Evolutionary conservation across 2,797 vertebrate species (phyloP), one percentile per base, ranked within the genome.

Genomic region (Anabas testudineus): DNA sequence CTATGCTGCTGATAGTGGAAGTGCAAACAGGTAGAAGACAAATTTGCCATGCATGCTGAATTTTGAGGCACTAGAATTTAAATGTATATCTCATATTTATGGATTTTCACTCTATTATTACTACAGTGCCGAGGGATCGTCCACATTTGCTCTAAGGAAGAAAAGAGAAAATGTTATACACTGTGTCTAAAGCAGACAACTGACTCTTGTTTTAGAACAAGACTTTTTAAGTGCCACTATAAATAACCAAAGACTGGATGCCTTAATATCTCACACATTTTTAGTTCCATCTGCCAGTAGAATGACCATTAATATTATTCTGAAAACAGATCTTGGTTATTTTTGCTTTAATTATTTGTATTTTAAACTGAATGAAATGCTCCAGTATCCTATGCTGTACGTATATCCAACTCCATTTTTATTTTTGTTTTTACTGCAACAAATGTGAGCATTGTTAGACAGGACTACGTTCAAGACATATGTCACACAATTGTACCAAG

Each of bases 191-290:
- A 47, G 45, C 52, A 52, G 63, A 67, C 53, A 56, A 34, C 22
- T 47, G 73, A 59, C 39, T 69, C 51, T 62, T 65, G 36, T 66
- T 82, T 77, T 53, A 65, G 76, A 60, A n/a, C 34, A 56, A 67
- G 16, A 71, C 15, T 86, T 89, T 83, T 87, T 48, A 80, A 80
- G 73, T 81, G 79, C 86, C 83, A 84, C 82, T 82, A 72, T 63
- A 4, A 80, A 49, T 62, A 87, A 81, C 86, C 87, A 91, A 92
- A 92, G 85, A 91, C 52, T 78, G 28, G 49, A 88, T 71, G 87
- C 90, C 90, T 92, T 92, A 80, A 80, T 80, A 21, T 80, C 78
- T 83, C 46, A 66, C 34, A 62, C 10, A 16, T 43, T 62, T 69
- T 45, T 69, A 51, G 19, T 53, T 75, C 2, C 65, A 22, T 62